Base-by-base conservation (phyloP, 37 sponge, comb jelly and placozoan genomes). In the Hormiphora californensis region DNA sequence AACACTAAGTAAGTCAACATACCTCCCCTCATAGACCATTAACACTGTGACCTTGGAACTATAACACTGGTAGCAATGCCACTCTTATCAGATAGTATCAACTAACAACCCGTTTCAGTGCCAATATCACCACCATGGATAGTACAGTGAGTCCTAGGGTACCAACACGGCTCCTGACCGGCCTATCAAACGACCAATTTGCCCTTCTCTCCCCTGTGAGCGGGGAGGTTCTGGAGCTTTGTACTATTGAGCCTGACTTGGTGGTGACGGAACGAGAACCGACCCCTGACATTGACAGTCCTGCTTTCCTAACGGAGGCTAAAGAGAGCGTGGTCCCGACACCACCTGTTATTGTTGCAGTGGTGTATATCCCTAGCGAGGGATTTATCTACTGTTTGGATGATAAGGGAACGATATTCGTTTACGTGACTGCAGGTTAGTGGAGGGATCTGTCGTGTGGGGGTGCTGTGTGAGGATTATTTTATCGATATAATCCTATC, bases 301-400 rank as follows among this genome's bases (percentile, higher is more conserved):
- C 11, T 7, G 43, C 81, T 21, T 73, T 73, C 81, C 43, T 73
- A 25, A 73, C 81, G 46, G 81, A 73, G n/a, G n/a, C n/a, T n/a
- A n/a, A n/a, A n/a, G n/a, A n/a, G 81, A 73, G 27, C 41, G 39
- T 43, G 21, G 46, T 46, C 41, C 81, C 43, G 2, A 15, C 4
- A n/a, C 9, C 46, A 9, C 81, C 81, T 46, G 21, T 46, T 41
- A 27, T 73, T 43, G 43, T n/a, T 43, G 81, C 12, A 23, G 81
- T 33, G 4, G 81, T 73, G 11, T 73, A 73, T 33, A 73, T 73
- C 38, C 81, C 81, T 0, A 73, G 81, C 43, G 81, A 73, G 81
- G 81, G 81, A 17, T 73, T 73, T 28, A 73, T 73, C 27, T 73
- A 73, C 81, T 73, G 81, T 40, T 46, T 73, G 39, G 81, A 73